These are phyloP conservation scores for Oryzias woworae DNA, from an alignment of 2,113 vertebrate genomes.

Conservation along the genomic window DNA sequence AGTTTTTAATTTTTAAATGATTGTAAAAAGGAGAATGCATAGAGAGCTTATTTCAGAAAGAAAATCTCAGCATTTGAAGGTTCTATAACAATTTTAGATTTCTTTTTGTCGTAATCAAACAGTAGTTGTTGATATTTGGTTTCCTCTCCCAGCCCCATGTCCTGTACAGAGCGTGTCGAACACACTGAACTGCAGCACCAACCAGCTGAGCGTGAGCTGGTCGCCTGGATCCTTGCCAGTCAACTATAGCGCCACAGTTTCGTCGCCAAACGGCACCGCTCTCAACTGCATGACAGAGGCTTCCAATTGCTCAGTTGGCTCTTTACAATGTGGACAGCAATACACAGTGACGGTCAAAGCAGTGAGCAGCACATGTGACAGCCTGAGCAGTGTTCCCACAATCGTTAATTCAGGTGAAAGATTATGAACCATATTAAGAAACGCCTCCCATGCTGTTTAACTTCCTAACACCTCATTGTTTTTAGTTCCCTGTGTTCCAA, in stretches of 20 bases:
- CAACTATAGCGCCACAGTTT: constrained; percentile 66
- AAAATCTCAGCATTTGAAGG: too few species aligned
- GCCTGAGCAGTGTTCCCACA: constrained; percentile 35
- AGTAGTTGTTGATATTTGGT: background rate
- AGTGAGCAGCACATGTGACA: constrained; percentile 56
- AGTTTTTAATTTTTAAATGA: too few species aligned
- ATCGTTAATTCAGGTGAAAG: constrained; percentile 60
- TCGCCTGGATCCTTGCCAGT: constrained; percentile 18
- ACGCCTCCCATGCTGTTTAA: background rate
- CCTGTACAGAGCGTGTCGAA: constrained; percentile 49
- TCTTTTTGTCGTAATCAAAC: background rate
- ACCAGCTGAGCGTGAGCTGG: constrained; percentile 70
- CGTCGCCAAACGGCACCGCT: background rate
- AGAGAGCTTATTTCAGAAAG: too few species aligned
- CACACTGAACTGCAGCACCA: constrained; percentile 64
- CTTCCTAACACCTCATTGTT: background rate
- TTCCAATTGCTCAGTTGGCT: constrained; percentile 51
- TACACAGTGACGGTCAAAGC: constrained; percentile 65
- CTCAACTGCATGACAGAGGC: constrained; percentile 54
- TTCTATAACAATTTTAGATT: too few species aligned
- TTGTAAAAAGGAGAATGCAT: too few species aligned
- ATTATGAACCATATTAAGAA: background rate
- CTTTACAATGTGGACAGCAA: constrained; percentile 62
- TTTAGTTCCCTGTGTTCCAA: constrained; percentile 71
- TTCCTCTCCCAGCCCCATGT: constrained; percentile 72